Percentiles rank a stretch among this genome's conserved stretches.
Evolutionary conservation across 2,888 invertebrate genomes (phyloP).

Genomic region (Parnassius smintheus): DNA sequence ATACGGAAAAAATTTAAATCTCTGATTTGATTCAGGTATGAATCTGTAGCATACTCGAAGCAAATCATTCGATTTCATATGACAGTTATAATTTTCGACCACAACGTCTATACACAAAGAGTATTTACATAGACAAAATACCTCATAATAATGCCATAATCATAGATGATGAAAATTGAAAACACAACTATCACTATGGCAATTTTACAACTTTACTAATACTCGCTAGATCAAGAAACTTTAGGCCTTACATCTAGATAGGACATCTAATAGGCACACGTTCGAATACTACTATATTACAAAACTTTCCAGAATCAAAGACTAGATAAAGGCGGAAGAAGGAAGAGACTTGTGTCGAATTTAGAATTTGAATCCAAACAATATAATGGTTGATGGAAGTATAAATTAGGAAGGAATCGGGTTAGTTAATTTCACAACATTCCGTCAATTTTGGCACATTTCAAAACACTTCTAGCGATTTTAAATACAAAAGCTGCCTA

Average conservation of each 20-base stretch:
- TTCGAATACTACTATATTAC: conserved; percentile 11
- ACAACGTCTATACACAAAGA: not conserved
- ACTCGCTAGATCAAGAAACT: not conserved
- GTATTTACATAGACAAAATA: conserved; percentile 7
- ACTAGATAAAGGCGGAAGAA: conserved; percentile 48
- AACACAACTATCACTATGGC: no score
- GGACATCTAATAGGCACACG: conserved; percentile 28
- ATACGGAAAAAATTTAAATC: no score
- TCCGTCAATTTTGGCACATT: conserved; percentile 17
- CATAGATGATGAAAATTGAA: not conserved
- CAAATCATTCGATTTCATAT: not conserved
- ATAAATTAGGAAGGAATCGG: conserved; percentile 4
- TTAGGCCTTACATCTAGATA: conserved; percentile 25
- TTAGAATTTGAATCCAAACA: conserved; percentile 18
- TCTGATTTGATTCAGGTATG: no score
- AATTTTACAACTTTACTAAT: not conserved
- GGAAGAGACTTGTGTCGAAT: conserved; percentile 44
- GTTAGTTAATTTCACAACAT: not conserved
- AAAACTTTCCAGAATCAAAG: conserved; percentile 18
- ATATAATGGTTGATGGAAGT: conserved; percentile 2
- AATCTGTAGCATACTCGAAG: no score
- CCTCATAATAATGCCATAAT: not conserved
- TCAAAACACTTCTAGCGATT: not conserved
- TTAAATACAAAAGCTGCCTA: conserved; percentile 8
- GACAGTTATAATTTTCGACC: conserved; percentile 2